phyloP scores from a whole-genome alignment of 2,797 vertebrate genomes.

The Pangasius krempfi region DNA sequence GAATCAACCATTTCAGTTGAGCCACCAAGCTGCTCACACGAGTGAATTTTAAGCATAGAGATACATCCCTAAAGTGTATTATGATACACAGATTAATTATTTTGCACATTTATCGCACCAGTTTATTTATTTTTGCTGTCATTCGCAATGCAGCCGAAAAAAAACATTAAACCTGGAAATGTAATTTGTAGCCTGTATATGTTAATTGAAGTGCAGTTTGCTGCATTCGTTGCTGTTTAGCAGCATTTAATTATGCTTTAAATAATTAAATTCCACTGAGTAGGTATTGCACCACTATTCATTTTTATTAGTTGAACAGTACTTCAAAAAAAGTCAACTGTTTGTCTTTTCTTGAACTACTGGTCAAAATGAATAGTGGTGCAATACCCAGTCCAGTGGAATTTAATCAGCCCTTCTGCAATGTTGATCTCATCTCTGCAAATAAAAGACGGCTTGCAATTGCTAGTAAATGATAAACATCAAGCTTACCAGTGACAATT shows the following conservation, averaged over 20 bases:
- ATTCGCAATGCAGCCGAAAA: neutral
- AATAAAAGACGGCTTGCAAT: neutral
- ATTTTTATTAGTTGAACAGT: no score
- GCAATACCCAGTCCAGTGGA: neutral
- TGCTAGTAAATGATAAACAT: neutral
- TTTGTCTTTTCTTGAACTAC: neutral
- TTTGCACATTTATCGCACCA: neutral
- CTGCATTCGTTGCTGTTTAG: neutral
- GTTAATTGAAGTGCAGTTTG: neutral
- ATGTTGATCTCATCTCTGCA: neutral
- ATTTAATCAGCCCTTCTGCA: neutral
- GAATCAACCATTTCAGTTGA: neutral
- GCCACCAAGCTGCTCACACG: neutral
- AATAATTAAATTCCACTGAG: neutral
- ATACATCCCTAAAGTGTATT: neutral
- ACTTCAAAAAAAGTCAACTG: no score
- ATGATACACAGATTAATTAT: neutral
- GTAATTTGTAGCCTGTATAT: neutral
- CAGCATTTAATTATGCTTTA: neutral
- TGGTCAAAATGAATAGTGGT: neutral
- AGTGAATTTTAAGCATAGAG: neutral
- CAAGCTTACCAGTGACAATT: slow-evolving; percentile 85
- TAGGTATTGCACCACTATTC: no score
- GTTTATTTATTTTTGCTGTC: neutral
- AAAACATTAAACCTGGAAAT: neutral